Evolutionary conservation across 2,113 vertebrate genomes (phyloP).

Genomic region (Protobothrops mucrosquamatus): DNA sequence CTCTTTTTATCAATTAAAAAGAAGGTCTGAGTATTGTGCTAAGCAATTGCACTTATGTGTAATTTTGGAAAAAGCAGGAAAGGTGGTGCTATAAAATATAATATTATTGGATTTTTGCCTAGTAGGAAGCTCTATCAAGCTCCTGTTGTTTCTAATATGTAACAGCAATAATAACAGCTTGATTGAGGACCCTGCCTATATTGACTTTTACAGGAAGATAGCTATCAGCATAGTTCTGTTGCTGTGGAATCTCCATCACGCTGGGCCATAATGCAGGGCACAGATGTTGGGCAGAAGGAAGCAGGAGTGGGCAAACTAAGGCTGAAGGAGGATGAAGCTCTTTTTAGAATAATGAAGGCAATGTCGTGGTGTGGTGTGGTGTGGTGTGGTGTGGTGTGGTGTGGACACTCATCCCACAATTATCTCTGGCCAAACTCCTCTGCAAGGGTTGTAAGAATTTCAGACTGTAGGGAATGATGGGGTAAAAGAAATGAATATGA

Average conservation of each 20-base stretch:
- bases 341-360: neutral
- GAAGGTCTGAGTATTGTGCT: neutral
- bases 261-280: neutral
- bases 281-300: neutral
- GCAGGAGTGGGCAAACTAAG: neutral
- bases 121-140: neutral
- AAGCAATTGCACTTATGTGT: neutral
- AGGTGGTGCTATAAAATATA: constrained; percentile 34
- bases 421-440: neutral
- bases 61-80: neutral
- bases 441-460: neutral
- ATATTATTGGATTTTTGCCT: neutral
- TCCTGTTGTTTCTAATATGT: neutral
- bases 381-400: neutral
- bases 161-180: neutral
- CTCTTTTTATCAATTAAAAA: neutral
- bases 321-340: neutral
- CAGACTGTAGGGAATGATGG: neutral
- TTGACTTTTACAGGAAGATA: neutral
- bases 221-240: neutral
- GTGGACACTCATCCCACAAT: neutral
- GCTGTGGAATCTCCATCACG: neutral
- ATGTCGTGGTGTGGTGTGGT: neutral
- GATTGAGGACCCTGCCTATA: neutral
- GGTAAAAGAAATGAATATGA: neutral